Evolutionary conservation across 2,888 invertebrate species (phyloP), one percentile per base, ranked within the genome.

Genomic region (Drosophila meridiana): DNA sequence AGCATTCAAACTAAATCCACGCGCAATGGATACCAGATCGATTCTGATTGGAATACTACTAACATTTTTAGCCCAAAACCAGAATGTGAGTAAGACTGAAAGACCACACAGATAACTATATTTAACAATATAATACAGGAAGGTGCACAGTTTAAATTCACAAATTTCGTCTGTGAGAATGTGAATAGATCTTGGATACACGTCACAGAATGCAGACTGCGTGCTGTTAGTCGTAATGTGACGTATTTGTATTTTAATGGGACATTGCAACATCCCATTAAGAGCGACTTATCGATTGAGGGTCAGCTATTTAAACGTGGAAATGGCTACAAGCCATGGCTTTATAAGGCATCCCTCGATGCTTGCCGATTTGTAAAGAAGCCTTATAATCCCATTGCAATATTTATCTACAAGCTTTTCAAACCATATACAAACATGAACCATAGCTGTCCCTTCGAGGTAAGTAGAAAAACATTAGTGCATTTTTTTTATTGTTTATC

Each of bases 291-390:
- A 1, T 6, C 30, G 4, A 0, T 55, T 4, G 13, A 26, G 0
- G 1, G 13, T 1, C 34, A 53, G 26, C 0, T 65, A 0, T 57
- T 64, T 0, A 45, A 69, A 2, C 77, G 55, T 30, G 64, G 40
- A 8, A 77, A 47, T 59, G 73, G 78, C 3, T 73, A 64, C 2
- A 73, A 73, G 32, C 78, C 78, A 2, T 78, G 69, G 73, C 32
- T 78, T 0, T 64, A 47, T 11, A 73, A 69, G 7, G 0, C 9
- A 2, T 14, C 28, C 2, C 0, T 70, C 1, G 65, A 78, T 34
- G 36, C 0, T 3, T 78, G 79, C 0, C 40, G 32, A 6, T 76
- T 64, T 36, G 0, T 38, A 0, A 45, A 40, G 4, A 71, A 36
- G 0, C 26, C 76, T 1, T 66, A 71, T 9, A 20, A 76, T 45